Evolutionary conservation across 2,113 vertebrate genomes (phyloP), one percentile per base, ranked within the genome.

Genomic region (Aramus guarauna): DNA sequence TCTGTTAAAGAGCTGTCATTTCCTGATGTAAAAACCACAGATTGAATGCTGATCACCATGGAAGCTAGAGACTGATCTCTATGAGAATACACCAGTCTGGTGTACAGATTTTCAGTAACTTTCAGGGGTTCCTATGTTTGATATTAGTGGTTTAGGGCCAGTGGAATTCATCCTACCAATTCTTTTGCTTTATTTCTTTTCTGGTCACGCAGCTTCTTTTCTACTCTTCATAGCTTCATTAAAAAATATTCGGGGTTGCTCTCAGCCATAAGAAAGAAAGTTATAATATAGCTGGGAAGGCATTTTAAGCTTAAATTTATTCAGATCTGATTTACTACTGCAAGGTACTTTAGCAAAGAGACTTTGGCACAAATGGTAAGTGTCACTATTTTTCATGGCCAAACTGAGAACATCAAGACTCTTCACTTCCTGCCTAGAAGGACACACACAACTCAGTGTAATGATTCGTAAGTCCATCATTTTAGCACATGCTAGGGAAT

Each of bases 391-490:
- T 89, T 66, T 85, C 22, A 20, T 20, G 16, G 20, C 5, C 21
- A 6, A 56, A 36, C 14, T 62, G 23, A 58, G 8, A 79, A 34
- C 5, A 80, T 1, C 10, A 73, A 47, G 19, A n/a, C 9, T 22
- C 24, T 76, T 64, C 26, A 45, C 0, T 0, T 72, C 9, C n/a
- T 63, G 7, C 9, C 27, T 30, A 27, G 53, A 73, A 63, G n/a
- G 29, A 72, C 6, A 15, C 12, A 16, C 19, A 12, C 4, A 20
- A 52, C 11, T 56, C 45, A 22, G 0, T 39, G 36, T 11, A 60
- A 36, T 0, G 2, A 53, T 36, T 58, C 4, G 9, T 0, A 1
- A 11, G 22, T 56, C 16, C 9, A 41, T 11, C 9, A 16, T 60
- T 85, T 62, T 32, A n/a, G 12, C 29, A 41, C 34, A 72, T 50